Base-by-base conservation (phyloP, 2,888 invertebrate genomes). In the Desoria tigrina region DNA sequence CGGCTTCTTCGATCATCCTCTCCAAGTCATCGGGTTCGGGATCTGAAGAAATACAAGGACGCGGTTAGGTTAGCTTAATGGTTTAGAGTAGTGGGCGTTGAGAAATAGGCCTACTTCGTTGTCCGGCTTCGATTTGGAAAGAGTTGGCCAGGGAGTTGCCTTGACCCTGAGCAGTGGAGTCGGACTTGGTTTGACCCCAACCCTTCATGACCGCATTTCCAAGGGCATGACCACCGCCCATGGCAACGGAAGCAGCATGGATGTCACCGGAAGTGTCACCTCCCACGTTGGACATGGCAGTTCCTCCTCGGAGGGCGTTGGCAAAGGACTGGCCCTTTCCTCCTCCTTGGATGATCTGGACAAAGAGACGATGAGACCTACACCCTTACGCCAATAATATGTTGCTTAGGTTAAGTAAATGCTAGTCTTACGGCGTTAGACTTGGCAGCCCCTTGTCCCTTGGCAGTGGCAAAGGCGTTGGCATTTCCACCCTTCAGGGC, bases 101-200 rank as follows among this genome's bases (percentile, higher is more conserved):
- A n/a, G n/a, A n/a, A n/a, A n/a, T n/a, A n/a, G n/a, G n/a, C 32
- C 11, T 32, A 32, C 32, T 32, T 32, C 32, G 32, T 32, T 32
- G 32, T 37, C 63, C 63, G 14, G 42, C 57, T 6, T 26, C 63
- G 1, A 21, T 1, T 1, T 55, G 42, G 28, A 57, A 39, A 23
- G 63, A 7, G 27, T 63, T 56, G 14, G 63, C 55, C 16, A 26
- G 1, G 14, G 61, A 51, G 21, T 42, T 21, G 24, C 61, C 61
- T 2, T 32, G 28, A 6, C 63, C 63, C 11, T 32, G 32, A 24
- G 51, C 9, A 21, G 26, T 23, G 24, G 51, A 7, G 51, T 51
- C 51, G 23, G 51, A 18, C 16, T 24, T 18, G 24, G 51, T 16
- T 24, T 7, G 21, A 23, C 51, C 51, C 51, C 51, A 51, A 21